phyloP scores from a whole-genome alignment of 2,113 vertebrate genomes.

The Tragelaphus scriptus region DNA sequence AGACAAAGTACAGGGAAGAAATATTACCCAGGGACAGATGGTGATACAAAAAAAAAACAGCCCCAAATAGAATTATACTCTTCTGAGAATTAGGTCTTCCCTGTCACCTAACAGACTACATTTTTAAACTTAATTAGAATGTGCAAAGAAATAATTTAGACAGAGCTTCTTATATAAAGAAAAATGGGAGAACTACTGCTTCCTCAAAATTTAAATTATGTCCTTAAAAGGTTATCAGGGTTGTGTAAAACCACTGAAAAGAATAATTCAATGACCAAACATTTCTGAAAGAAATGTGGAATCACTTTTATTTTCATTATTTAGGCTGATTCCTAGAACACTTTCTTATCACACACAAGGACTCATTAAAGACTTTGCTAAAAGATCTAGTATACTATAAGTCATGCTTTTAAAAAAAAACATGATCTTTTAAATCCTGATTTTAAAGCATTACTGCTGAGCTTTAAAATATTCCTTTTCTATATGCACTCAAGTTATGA shows the following conservation, averaged over 20 bases:
- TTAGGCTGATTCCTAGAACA: background rate
- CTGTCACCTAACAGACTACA: background rate
- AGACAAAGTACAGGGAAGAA: background rate
- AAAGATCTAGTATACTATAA: background rate
- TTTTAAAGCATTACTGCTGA: background rate
- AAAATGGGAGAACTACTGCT: background rate
- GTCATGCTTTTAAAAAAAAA: background rate
- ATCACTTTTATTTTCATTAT: background rate
- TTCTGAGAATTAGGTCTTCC: background rate
- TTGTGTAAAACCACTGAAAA: background rate
- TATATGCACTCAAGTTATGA: background rate
- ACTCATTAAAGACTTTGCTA: background rate
- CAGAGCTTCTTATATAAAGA: background rate
- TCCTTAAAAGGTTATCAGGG: background rate
- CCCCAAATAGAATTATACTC: background rate
- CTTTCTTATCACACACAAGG: background rate
- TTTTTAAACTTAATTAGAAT: background rate
- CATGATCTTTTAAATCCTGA: background rate
- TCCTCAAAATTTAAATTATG: background rate
- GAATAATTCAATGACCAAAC: constrained; percentile 5
- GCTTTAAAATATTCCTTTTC: background rate
- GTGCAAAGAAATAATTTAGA: background rate
- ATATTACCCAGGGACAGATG: background rate
- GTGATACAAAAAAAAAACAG: background rate
- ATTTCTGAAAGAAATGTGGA: background rate